Conservation (phyloP, 1,140 invertebrate genomes). For the Trypoxylus dichotomus region DNA sequence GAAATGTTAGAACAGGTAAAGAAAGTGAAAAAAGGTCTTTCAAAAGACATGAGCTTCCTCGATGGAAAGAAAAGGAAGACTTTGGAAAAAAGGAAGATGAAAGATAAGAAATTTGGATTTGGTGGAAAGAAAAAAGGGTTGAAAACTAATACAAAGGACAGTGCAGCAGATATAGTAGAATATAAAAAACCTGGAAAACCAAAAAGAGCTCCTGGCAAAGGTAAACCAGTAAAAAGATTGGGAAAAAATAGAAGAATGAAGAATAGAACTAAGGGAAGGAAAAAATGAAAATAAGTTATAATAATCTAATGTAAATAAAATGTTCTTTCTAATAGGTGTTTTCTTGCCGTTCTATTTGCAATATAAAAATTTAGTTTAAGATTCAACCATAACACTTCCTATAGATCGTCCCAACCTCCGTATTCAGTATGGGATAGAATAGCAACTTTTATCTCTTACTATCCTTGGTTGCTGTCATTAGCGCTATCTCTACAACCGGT, state of each 20-base stretch:
- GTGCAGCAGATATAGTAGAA: conserved; percentile 67
- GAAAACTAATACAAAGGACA: conserved; percentile 87
- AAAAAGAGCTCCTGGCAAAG: conserved; percentile 34
- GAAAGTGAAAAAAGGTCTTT: conserved; percentile 80
- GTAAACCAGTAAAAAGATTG: conserved; percentile 38
- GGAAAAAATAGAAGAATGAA: conserved; percentile 47
- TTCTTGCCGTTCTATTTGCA: no score
- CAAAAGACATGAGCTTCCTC: conserved; percentile 79
- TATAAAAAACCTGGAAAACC: conserved; percentile 46
- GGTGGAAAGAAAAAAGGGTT: conserved; percentile 91
- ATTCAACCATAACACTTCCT: no score
- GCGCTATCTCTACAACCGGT: no score
- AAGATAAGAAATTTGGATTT: conserved; percentile 91
- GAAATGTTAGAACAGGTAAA: conserved; percentile 84
- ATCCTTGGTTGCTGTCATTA: no score
- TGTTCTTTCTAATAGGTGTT: not conserved
- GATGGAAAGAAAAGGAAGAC: conserved; percentile 62
- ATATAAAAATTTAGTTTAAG: no score
- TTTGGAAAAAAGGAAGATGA: conserved; percentile 65
- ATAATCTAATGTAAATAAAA: not conserved
- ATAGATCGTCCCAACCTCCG: no score
- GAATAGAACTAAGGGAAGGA: conserved; percentile 40
- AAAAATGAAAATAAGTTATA: conserved; percentile 7
- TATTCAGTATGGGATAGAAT: no score
- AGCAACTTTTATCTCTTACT: no score